Conservation (phyloP, 2,888 invertebrate species). For the Marronus borbonicus region DNA sequence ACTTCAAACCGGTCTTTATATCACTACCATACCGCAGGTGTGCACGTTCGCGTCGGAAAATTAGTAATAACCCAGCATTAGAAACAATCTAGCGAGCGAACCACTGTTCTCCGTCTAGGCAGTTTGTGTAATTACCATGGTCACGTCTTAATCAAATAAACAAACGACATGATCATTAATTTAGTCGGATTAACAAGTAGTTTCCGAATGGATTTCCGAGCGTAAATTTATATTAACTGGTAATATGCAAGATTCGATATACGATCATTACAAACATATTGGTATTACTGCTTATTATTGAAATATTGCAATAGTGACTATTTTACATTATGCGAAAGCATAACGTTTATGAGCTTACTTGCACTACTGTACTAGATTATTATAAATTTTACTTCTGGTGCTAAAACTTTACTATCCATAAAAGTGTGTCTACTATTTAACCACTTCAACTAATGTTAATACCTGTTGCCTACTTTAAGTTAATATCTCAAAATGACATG, state of each 20-base stretch:
- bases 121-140: conserved; percentile 22
- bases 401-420: too few species aligned
- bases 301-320: neutral
- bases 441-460: too few species aligned
- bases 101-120: neutral
- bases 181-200: conserved; percentile 28
- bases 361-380: too few species aligned
- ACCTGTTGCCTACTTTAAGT: too few species aligned
- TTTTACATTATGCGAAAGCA: neutral
- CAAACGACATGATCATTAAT: conserved; percentile 32
- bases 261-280: neutral
- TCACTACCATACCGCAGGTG: conserved; percentile 9
- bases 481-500: too few species aligned
- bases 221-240: conserved; percentile 33
- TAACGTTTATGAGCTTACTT: neutral
- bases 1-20: neutral
- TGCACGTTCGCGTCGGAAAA: neutral
- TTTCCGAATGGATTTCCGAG: conserved; percentile 20
- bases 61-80: conserved; percentile 26
- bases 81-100: conserved; percentile 15
- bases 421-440: too few species aligned
- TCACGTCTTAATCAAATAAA: conserved; percentile 31
- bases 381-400: too few species aligned
- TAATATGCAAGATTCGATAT: neutral
- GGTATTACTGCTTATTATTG: conserved; percentile 7